These are phyloP conservation scores for Xestia rhomboidea DNA, from an alignment of 2,888 invertebrate species.

Conservation along the genomic window DNA sequence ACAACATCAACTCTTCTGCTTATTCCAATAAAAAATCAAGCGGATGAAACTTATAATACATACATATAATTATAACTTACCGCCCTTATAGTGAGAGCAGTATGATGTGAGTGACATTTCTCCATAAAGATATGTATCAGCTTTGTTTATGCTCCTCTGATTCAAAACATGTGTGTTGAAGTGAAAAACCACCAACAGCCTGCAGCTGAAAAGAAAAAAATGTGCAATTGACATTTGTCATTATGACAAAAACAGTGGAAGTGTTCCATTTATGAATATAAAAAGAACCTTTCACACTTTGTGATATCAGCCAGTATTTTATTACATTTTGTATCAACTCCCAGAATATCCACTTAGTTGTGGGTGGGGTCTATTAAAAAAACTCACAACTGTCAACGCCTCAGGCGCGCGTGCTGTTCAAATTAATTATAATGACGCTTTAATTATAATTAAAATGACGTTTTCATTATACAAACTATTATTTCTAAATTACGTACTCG, in stretches of 20 bases:
- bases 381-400: slow-evolving; percentile 79
- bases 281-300: slow-evolving; percentile 30
- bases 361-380: slow-evolving; percentile 66
- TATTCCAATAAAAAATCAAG: neutral
- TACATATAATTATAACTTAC: too few species aligned
- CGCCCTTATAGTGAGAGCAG: neutral
- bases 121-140: neutral
- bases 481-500: slow-evolving; percentile 68
- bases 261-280: slow-evolving; percentile 28
- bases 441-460: slow-evolving; percentile 83
- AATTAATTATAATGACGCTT: slow-evolving; percentile 83
- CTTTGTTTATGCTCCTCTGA: neutral
- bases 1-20: neutral
- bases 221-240: slow-evolving; percentile 19
- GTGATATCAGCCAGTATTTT: slow-evolving; percentile 43
- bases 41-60: neutral
- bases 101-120: neutral
- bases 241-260: neutral
- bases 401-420: slow-evolving; percentile 76
- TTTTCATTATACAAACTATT: slow-evolving; percentile 78
- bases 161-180: slow-evolving; percentile 22
- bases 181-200: slow-evolving; percentile 45
- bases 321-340: slow-evolving; percentile 31
- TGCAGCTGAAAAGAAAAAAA: neutral
- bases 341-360: slow-evolving; percentile 34